Base-by-base conservation (phyloP, 2,888 invertebrate species). In the Notodonta ziczac region DNA sequence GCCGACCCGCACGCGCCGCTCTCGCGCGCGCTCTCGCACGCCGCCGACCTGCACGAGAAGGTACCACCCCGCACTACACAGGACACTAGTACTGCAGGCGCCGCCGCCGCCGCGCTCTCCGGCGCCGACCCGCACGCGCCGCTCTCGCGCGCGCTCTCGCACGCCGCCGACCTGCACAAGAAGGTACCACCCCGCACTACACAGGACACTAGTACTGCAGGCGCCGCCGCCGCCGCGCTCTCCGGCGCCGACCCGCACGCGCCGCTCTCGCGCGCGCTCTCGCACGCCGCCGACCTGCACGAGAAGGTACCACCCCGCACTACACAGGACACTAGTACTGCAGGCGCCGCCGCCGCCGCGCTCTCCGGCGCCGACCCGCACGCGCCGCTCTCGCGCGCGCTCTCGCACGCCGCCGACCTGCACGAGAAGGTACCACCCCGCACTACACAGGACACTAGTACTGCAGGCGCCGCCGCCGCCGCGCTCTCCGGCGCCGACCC, bases 191-290 rank as follows among this genome's bases (percentile, higher is more conserved):
- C 10, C 44, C 10, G 12, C 44, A 44, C 44, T 10, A 44, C 44
- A 40, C 40, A 40, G 7, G 44, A 9, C 44, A 5, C 44, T 9
- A 9, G 44, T 8, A 9, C 40, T 40, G 97, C 99, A 60, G 97
- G 98, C 74, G 97, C 97, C 69, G 97, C 97, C 74, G 97, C 97
- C 69, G 97, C 97, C 73, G 61, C 81, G 95, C 92, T 99, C 46
- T 97, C 98, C 69, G 97, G 97, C 62, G 97, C 98, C 65, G 99
- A 99, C 88, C 98, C 98, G 78, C 98, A 98, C 80, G 97, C 97
- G 63, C 97, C 97, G 8, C 88, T 97, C 97, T 12, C 44, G 44
- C 44, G 44, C 44, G 44, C 44, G 44, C 44, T 44, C 44, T 59
- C 96, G 97, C n/a, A 98, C 98, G 61, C 69, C 39, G 69, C 69